Conservation (phyloP, 2,888 invertebrate genomes). For the Cosmia pyralina region DNA sequence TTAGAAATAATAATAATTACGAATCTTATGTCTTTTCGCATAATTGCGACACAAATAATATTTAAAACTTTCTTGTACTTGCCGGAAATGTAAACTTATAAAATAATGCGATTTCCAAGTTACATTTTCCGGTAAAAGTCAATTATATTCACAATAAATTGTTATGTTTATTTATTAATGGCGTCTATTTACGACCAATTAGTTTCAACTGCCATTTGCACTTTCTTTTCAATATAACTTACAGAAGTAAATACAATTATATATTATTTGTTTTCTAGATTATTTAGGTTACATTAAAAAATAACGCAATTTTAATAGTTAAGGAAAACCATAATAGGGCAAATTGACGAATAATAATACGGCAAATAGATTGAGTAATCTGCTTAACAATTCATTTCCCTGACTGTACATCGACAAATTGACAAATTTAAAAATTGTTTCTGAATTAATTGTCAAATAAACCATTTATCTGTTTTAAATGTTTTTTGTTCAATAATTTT, state of each 20-base stretch:
- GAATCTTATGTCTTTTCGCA: conserved; percentile 29
- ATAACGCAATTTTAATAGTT: no score
- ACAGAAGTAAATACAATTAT: not conserved
- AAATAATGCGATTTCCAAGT: conserved; percentile 14
- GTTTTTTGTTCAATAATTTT: no score
- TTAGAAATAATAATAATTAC: conserved; percentile 10
- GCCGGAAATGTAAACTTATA: conserved; percentile 26
- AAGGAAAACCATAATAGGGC: no score
- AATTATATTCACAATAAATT: conserved; percentile 18
- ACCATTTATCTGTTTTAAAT: no score
- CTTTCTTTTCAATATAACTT: conserved; percentile 8
- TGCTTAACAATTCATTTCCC: not conserved
- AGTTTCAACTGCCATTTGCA: conserved; percentile 6
- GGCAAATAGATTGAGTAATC: no score
- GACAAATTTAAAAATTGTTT: not conserved
- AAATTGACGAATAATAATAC: no score
- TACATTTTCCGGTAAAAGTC: conserved; percentile 34
- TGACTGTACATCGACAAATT: no score
- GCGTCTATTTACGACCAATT: not conserved
- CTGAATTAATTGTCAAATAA: not conserved
- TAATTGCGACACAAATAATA: conserved; percentile 16
- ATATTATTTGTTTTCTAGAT: not conserved
- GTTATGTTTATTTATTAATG: conserved; percentile 15
- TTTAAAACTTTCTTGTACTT: not conserved
- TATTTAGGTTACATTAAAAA: not conserved